Percentiles rank a stretch among this genome's conserved stretches.
Evolutionary conservation across 2,113 vertebrate genomes (phyloP).

Genomic region (Sula dactylatra): DNA sequence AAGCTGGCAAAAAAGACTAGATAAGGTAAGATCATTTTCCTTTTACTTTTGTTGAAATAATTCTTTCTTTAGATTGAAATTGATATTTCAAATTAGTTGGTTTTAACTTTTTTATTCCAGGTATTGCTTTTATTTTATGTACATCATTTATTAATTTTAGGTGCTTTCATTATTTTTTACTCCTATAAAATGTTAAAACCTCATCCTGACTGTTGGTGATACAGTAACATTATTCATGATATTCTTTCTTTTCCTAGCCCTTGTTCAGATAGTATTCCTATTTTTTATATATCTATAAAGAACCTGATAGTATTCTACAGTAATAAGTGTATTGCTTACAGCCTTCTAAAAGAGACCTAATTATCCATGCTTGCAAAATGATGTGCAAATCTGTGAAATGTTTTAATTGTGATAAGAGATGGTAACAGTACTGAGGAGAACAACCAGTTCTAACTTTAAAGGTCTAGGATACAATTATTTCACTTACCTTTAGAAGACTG

Average conservation of each 20-base stretch:
- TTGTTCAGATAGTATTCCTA: neutral
- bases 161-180: neutral
- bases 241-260: neutral
- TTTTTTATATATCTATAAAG: neutral
- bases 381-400: neutral
- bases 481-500: neutral
- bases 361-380: neutral
- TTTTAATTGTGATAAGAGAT: neutral
- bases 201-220: neutral
- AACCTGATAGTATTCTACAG: neutral
- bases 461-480: neutral
- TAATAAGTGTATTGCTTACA: neutral
- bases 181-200: neutral
- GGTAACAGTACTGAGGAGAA: neutral
- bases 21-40: conserved; percentile 82
- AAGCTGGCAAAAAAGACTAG: conserved; percentile 94
- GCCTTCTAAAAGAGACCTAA: neutral
- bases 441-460: neutral
- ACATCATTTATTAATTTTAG: neutral
- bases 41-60: neutral
- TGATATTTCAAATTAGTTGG: neutral
- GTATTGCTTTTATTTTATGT: neutral
- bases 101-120: neutral
- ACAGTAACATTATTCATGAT: neutral
- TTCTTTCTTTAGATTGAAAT: neutral